Conservation (phyloP, 92 coral and sea anemone genomes). For the Plumapathes pennacea region DNA sequence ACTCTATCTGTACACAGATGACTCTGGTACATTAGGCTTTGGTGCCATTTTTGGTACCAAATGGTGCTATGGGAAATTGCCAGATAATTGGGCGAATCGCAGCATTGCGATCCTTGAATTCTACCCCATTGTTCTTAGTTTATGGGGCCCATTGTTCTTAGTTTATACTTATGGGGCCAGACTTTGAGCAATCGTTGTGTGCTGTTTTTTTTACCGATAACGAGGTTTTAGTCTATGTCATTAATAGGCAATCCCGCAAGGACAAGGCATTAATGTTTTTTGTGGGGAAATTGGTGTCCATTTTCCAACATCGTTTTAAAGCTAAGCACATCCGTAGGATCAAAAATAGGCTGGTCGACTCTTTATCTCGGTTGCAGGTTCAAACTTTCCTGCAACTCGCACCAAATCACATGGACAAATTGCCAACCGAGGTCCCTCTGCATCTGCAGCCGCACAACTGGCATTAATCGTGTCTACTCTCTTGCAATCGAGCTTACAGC, state of each 20-base stretch:
- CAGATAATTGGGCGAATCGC: constrained; percentile 9
- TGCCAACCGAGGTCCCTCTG: constrained; percentile 17
- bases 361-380: constrained; percentile 40
- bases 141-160: too few species aligned
- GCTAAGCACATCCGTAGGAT: too few species aligned
- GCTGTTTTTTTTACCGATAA: constrained; percentile 29
- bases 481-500: constrained; percentile 11
- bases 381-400: constrained; percentile 29
- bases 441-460: constrained; percentile 42
- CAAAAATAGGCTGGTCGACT: constrained; percentile 10
- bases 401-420: constrained; percentile 7
- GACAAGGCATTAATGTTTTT: too few species aligned
- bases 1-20: constrained; percentile 18
- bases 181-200: constrained; percentile 16
- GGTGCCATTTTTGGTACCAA: constrained; percentile 31
- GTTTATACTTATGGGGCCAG: too few species aligned
- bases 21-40: constrained; percentile 23
- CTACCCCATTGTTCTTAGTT: constrained; percentile 27
- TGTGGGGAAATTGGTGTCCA: too few species aligned
- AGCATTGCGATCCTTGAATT: constrained; percentile 23
- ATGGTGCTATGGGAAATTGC: constrained; percentile 45
- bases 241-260: too few species aligned
- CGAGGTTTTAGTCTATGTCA: constrained; percentile 25
- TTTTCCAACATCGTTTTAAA: too few species aligned
- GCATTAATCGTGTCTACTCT: constrained; percentile 16